A percentile compares a stretch with the other conserved stretches of the same genome.
These are phyloP conservation scores for Ispidina picta DNA, from an alignment of 2,797 vertebrate species.

Conservation along the genomic window DNA sequence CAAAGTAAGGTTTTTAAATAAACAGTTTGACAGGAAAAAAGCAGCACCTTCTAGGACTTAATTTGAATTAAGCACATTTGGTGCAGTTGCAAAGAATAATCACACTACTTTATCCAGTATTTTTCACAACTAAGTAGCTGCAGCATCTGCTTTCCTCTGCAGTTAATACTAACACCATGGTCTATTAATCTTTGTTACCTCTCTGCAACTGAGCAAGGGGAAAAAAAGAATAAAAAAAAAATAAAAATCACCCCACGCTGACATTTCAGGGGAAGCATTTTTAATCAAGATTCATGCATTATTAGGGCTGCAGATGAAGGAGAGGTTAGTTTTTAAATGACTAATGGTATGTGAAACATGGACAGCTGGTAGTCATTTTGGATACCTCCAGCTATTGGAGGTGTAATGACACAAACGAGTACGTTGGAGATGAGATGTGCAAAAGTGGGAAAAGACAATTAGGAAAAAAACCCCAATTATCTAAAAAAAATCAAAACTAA, in stretches of 20 bases:
- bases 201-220: not conserved
- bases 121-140: not conserved
- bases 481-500: not conserved
- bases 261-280: not conserved
- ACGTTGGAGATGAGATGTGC: rapidly evolving
- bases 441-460: not conserved
- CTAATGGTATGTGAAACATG: not conserved
- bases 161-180: not conserved
- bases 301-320: not conserved
- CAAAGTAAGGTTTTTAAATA: constrained; percentile 42
- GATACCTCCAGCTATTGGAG: not conserved
- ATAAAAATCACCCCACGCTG: not conserved
- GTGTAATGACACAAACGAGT: not conserved
- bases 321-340: not conserved
- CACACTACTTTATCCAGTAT: not conserved
- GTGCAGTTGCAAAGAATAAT: not conserved
- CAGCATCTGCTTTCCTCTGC: not conserved
- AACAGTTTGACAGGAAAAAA: constrained; percentile 47
- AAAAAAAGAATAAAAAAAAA: too few species aligned
- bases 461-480: not conserved
- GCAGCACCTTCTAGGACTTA: constrained; percentile 19
- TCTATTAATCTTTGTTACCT: not conserved
- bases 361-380: not conserved
- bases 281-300: not conserved
- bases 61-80: constrained; percentile 48